phyloP scores from a whole-genome alignment of 1,140 invertebrate genomes.

The Zaprionus kolodkinae region DNA sequence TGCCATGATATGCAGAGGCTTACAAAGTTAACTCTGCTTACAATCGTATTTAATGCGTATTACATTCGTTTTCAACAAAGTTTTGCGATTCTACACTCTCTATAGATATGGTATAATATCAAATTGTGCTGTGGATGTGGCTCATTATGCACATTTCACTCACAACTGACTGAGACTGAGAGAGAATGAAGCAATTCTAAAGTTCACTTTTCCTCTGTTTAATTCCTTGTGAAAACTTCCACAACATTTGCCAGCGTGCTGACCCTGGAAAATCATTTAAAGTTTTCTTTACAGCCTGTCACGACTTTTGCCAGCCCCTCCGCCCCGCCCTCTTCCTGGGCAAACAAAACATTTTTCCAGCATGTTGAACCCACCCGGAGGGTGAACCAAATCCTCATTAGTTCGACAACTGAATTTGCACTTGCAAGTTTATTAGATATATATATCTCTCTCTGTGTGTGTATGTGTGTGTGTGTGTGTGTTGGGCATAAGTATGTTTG shows the following conservation, averaged over 20 bases:
- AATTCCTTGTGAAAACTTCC: conserved; percentile 54
- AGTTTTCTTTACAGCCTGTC: conserved; percentile 69
- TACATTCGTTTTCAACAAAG: no score
- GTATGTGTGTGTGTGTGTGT: conserved; percentile 10
- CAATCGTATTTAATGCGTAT: no score
- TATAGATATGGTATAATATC: background rate
- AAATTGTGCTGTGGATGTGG: background rate
- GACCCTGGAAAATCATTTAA: conserved; percentile 65
- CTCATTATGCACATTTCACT: conserved; percentile 9
- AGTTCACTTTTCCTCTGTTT: conserved; percentile 18
- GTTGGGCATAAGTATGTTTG: background rate
- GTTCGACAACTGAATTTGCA: conserved; percentile 72
- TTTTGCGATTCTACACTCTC: background rate
- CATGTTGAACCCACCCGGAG: conserved; percentile 46
- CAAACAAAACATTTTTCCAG: conserved; percentile 37
- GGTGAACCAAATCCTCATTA: conserved; percentile 58
- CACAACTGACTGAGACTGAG: background rate
- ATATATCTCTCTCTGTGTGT: conserved; percentile 3
- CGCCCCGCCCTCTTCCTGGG: conserved; percentile 28
- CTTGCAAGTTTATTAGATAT: conserved; percentile 33
- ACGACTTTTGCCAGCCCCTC: conserved; percentile 50
- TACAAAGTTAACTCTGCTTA: no score
- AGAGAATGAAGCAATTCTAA: background rate
- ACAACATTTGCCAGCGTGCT: conserved; percentile 59
- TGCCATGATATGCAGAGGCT: no score